Evolutionary conservation across 2,888 invertebrate genomes (phyloP), one percentile per base, ranked within the genome.

Genomic region (Erebia ligea): DNA sequence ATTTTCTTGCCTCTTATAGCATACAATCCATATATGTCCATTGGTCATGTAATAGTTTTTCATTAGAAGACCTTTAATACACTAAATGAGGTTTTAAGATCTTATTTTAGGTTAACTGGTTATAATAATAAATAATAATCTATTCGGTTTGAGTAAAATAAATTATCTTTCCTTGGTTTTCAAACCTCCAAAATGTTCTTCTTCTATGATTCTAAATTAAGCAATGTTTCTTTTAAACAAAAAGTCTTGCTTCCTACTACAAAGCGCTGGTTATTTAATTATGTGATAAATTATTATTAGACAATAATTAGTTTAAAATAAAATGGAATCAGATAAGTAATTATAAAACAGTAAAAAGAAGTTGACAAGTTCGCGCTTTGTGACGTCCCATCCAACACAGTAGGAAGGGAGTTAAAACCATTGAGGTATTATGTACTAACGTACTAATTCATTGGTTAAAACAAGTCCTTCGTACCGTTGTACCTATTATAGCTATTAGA

Each of bases 41-140:
- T 17, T 10, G 66, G 62, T 75, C 62, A 68, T 65, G 66, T 73
- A 73, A 71, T 69, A 69, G 57, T 62, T 65, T 67, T 63, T 25
- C 17, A 64, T 69, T 67, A 68, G 8, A 40, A 19, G 69, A 71
- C 59, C 45, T 67, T 69, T 45, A n/a, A 10, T 11, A n/a, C 42
- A 59, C n/a, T 8, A 34, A 42, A 59, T 59, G 15, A 59, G 42
- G 19, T 11, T 42, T 19, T 3, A 42, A 59, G 42, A 59, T 59
- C 42, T 42, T 17, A 2, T 42, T 17, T 10, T 59, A 15, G 34
- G 13, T 13, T 34, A 15, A 8, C 25, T 25, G 15, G n/a, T 15
- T 15, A 25, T 25, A 25, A 25, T 25, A 25, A 25, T 25, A 25
- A 25, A 25, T 25, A 25, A 25, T 25, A 25, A 25, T 25, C 25